Evolutionary conservation across 2,797 vertebrate genomes (phyloP).

Genomic region (Anguilla megastoma): DNA sequence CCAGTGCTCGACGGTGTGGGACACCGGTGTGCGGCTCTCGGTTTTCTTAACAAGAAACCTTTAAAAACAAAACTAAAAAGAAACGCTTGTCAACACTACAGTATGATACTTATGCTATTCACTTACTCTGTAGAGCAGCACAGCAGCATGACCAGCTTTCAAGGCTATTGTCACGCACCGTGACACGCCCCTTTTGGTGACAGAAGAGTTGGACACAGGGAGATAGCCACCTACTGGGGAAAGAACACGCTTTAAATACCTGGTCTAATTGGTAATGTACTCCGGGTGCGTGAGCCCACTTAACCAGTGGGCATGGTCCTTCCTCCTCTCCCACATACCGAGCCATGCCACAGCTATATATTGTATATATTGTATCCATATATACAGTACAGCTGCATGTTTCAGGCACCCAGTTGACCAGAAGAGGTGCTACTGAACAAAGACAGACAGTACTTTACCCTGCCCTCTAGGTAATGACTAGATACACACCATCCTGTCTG

Average conservation of each 20-base stretch:
- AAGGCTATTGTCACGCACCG: neutral
- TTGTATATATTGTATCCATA: neutral
- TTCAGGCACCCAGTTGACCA: neutral
- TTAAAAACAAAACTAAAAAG: neutral
- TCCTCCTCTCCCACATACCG: too few species aligned
- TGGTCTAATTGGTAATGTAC: too few species aligned
- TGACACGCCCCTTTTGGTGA: too few species aligned
- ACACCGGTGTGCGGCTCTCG: neutral
- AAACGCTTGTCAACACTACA: neutral
- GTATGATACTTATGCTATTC: neutral
- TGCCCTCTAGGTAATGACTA: neutral
- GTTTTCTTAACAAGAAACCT: neutral
- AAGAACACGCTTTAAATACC: too few species aligned
- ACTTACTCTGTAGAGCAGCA: neutral
- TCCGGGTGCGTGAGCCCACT: too few species aligned
- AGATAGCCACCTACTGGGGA: too few species aligned
- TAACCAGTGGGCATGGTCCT: too few species aligned
- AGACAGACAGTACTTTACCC: neutral
- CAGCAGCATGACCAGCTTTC: neutral
- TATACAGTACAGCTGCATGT: neutral
- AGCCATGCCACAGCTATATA: too few species aligned
- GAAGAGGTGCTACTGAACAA: neutral
- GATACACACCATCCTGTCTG: neutral
- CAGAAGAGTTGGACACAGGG: too few species aligned
- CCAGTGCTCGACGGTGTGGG: neutral